phyloP scores from a whole-genome alignment of 2,113 vertebrate genomes.

The Oreochromis niloticus region DNA sequence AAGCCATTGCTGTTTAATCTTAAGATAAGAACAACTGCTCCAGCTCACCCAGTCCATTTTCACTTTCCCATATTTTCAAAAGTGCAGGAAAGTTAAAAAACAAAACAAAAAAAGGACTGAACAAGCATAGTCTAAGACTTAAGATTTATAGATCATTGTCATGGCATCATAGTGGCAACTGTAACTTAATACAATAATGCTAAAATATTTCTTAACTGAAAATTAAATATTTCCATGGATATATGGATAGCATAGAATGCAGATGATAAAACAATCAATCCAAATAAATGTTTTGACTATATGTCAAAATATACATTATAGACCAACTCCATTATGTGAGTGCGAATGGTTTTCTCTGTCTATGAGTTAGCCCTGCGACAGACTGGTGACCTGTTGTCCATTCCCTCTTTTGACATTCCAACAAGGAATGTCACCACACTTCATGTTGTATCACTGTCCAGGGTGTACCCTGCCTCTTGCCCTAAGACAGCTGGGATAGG shows the following conservation, averaged over 20 bases:
- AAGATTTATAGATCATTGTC: background rate
- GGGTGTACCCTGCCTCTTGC: background rate
- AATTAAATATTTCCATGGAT: background rate
- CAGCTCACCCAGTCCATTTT: background rate
- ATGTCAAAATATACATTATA: background rate
- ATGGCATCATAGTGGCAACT: background rate
- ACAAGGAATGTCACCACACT: no score
- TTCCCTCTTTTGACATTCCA: no score
- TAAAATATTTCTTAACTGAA: background rate
- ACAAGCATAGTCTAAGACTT: background rate
- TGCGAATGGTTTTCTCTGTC: background rate
- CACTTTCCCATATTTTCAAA: background rate
- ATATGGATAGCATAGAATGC: background rate
- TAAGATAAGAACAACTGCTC: background rate
- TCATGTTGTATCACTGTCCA: fast-evolving
- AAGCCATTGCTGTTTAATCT: background rate
- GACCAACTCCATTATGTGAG: background rate
- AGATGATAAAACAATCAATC: background rate
- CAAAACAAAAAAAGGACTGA: background rate
- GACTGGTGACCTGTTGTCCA: background rate
- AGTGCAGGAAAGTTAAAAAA: background rate
- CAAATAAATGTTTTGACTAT: background rate
- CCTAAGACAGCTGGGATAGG: background rate
- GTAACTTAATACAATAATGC: background rate
- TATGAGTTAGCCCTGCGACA: background rate